Evolutionary conservation across 2,888 invertebrate species (phyloP).

Genomic region (Nomada lathburiana): DNA sequence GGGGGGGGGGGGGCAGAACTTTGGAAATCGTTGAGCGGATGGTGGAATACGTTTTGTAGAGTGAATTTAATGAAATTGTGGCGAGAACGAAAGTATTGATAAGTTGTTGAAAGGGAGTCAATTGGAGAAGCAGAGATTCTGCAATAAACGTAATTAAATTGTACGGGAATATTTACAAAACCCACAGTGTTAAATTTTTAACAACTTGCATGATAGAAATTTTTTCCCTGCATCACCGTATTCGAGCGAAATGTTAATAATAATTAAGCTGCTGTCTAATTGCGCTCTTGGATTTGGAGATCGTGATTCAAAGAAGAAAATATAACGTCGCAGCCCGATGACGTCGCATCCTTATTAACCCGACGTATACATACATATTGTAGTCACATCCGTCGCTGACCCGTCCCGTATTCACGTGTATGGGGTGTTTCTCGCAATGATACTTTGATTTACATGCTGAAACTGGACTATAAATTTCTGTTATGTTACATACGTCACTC

Average conservation of each 20-base stretch:
- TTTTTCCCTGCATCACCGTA: too few relatives aligned
- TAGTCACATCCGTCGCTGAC: slow-evolving; percentile 73
- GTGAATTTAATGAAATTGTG: too few relatives aligned
- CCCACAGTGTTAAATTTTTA: too few relatives aligned
- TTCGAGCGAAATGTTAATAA: background rate
- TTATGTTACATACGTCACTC: background rate
- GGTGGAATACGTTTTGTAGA: too few relatives aligned
- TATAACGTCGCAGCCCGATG: slow-evolving; percentile 65
- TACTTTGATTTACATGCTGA: slow-evolving; percentile 14
- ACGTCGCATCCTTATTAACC: slow-evolving; percentile 80
- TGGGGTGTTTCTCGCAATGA: slow-evolving; percentile 54
- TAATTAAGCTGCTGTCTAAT: slow-evolving; percentile 25
- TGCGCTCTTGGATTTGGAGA: slow-evolving; percentile 39
- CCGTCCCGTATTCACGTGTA: slow-evolving; percentile 64
- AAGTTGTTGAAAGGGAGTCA: too few relatives aligned
- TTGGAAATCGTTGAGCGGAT: background rate
- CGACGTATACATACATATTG: slow-evolving; percentile 44
- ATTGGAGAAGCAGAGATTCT: too few relatives aligned
- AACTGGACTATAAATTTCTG: slow-evolving; percentile 3
- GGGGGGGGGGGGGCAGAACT: background rate
- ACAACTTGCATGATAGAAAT: too few relatives aligned
- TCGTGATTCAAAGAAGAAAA: slow-evolving; percentile 67
- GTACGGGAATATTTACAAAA: too few relatives aligned
- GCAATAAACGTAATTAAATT: too few relatives aligned
- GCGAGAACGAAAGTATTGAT: too few relatives aligned